Conservation (phyloP, 2,888 invertebrate genomes). For the Sesia apiformis region DNA sequence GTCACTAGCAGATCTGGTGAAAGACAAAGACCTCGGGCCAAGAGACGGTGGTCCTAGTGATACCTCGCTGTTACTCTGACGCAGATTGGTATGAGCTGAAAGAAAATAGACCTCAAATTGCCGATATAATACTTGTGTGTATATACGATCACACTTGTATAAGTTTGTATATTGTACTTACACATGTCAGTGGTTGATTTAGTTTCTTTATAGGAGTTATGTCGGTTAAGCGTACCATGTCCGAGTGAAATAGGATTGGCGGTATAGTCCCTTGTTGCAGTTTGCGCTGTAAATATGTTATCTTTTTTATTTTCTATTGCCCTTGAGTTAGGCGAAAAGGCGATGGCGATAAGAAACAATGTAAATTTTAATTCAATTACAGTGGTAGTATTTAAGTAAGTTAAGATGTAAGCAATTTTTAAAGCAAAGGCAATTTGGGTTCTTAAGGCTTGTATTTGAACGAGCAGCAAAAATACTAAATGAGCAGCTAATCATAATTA, state of each 20-base stretch:
- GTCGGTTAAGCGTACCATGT: constrained; percentile 50
- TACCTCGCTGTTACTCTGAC: constrained; percentile 62
- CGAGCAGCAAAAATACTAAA: no score
- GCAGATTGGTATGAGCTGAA: constrained; percentile 45
- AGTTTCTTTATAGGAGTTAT: constrained; percentile 65
- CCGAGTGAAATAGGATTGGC: constrained; percentile 26
- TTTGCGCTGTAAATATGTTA: constrained; percentile 30
- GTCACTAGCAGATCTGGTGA: constrained; percentile 48
- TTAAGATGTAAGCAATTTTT: no score
- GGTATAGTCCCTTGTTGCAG: constrained; percentile 41
- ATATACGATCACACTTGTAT: neutral
- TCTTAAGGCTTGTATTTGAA: no score
- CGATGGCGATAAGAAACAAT: no score
- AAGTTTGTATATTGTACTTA: constrained; percentile 23
- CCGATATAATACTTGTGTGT: neutral
- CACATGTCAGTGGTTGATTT: constrained; percentile 49
- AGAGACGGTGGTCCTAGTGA: constrained; percentile 55
- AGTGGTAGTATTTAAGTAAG: no score
- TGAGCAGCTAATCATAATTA: no score
- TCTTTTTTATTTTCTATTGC: constrained; percentile 48
- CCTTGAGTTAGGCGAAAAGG: constrained; percentile 30
- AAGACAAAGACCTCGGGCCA: constrained; percentile 62
- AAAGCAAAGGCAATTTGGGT: no score
- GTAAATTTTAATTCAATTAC: no score
- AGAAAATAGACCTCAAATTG: constrained; percentile 14